A percentile compares a stretch with the other conserved stretches of the same genome.
phyloP scores from a whole-genome alignment of 2,888 invertebrate genomes.

The Bruchidius siliquastri region DNA sequence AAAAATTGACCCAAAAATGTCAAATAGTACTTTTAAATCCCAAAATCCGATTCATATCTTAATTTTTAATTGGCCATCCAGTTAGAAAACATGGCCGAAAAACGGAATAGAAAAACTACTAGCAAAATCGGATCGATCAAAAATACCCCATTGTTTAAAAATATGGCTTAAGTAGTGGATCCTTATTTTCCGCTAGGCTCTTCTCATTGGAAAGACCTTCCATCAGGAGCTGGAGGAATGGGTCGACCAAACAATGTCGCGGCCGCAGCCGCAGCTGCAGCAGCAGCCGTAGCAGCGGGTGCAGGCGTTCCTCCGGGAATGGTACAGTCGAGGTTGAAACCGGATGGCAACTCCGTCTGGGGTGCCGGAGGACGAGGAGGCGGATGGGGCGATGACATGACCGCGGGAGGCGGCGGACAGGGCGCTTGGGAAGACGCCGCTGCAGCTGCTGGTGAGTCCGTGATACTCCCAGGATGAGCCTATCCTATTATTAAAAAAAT shows the following conservation, averaged over 20 bases:
- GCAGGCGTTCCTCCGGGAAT: constrained; percentile 47
- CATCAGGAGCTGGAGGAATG: constrained; percentile 50
- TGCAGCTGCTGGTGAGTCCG: constrained; percentile 24
- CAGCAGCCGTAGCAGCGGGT: constrained; percentile 19
- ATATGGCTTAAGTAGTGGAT: too few relatives aligned
- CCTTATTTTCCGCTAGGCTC: constrained; percentile 8
- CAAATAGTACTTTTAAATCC: too few relatives aligned
- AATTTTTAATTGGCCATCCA: too few relatives aligned
- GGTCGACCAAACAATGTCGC: constrained; percentile 48
- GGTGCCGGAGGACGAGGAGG: constrained; percentile 38
- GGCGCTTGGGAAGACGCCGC: constrained; percentile 44
- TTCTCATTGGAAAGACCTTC: constrained; percentile 62
- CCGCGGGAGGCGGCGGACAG: constrained; percentile 17
- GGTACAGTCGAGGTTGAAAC: constrained; percentile 55
- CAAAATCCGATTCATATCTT: too few relatives aligned
- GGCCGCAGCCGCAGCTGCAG: constrained; percentile 44
- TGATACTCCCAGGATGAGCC: too few relatives aligned
- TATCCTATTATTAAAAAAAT: too few relatives aligned
- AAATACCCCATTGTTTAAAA: too few relatives aligned
- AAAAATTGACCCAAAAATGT: too few relatives aligned
- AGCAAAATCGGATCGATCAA: too few relatives aligned
- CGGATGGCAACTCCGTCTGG: constrained; percentile 54
- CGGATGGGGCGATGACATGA: constrained; percentile 35
- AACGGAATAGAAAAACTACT: too few relatives aligned
- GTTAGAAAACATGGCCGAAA: too few relatives aligned